Base-by-base conservation (phyloP, 2,113 vertebrate species). In the Dicaeum eximium region DNA sequence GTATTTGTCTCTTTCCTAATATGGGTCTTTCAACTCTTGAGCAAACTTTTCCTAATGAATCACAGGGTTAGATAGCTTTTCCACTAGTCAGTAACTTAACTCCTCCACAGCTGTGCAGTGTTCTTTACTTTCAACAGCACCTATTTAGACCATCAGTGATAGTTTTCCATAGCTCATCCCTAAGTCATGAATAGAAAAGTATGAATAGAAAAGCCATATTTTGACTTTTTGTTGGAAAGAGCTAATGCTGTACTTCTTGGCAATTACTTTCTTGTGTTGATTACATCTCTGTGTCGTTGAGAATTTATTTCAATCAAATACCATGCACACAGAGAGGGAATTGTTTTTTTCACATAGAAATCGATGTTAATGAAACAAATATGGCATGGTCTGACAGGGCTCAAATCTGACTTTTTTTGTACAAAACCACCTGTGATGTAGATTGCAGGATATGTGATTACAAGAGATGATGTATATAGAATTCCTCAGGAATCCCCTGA, bases 1-100 rank as follows among this genome's bases (percentile, higher is more conserved):
- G 23, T 91, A 90, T 93, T 92, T 89, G 67, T 94, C 47, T 81
- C 93, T 95, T 93, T 94, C 91, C 89, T 95, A 92, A 93, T 91
- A 92, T 87, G 90, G 87, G 37, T 86, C 89, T 96, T 95, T 95
- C 78, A 95, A 6, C 89, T 96, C 87, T 93, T 95, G 91, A 96
- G 95, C 80, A 95, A 95, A 92, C 75, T 95, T 96, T 95, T 95
- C 94, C 94, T 95, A 94, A 94, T 96, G 96, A 95, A 95, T 96
- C 93, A 96, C 84, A 92, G 91, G 44, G 66, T 84, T 95, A 95
- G 94, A 93, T 84, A 94, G 90, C 89, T 91, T 96, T 91, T 84
- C 73, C 84, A 83, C 91, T 88, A 87, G 88, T 93, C 86, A 92
- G 92, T 89, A 77, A 88, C 62, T 96, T 96, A 94, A 95, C 89